These are phyloP conservation scores for Leptinotarsa haldemani DNA, from an alignment of 2,888 invertebrate species.

Conservation along the genomic window DNA sequence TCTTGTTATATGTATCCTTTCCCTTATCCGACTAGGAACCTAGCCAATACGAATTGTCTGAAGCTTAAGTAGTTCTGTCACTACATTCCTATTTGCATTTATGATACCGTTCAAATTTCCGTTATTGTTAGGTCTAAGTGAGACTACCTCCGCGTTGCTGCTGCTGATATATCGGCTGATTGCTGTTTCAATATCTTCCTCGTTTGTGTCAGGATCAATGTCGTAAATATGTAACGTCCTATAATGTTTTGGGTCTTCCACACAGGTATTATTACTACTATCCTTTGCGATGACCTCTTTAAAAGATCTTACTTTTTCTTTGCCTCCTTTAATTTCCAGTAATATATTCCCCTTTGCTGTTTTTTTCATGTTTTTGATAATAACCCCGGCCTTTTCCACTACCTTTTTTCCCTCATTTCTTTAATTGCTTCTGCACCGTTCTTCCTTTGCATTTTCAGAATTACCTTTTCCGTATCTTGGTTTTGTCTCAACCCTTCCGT, in stretches of 20 bases:
- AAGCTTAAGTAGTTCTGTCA: not conserved
- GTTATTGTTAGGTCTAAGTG: no score
- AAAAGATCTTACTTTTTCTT: not conserved
- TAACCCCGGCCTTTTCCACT: not conserved
- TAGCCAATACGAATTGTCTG: not conserved
- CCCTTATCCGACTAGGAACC: not conserved
- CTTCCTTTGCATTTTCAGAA: not conserved
- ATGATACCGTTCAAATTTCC: not conserved
- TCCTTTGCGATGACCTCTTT: not conserved
- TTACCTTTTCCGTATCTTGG: not conserved
- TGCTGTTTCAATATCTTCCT: not conserved
- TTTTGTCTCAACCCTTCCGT: not conserved
- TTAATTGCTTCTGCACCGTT: not conserved
- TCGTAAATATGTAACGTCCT: not conserved
- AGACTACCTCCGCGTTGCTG: no score
- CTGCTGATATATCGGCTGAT: no score
- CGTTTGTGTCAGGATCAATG: not conserved
- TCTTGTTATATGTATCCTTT: not conserved
- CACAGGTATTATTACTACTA: not conserved
- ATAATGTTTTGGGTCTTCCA: not conserved
- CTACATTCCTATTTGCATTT: not conserved
- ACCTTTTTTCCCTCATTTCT: not conserved
- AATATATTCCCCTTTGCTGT: not conserved
- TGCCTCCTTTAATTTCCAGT: slow-evolving; percentile 3
- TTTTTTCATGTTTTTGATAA: not conserved